Percentiles rank a stretch among this genome's conserved stretches.
Conservation (phyloP, 2,113 vertebrate genomes). For the Varanus komodoensis region DNA sequence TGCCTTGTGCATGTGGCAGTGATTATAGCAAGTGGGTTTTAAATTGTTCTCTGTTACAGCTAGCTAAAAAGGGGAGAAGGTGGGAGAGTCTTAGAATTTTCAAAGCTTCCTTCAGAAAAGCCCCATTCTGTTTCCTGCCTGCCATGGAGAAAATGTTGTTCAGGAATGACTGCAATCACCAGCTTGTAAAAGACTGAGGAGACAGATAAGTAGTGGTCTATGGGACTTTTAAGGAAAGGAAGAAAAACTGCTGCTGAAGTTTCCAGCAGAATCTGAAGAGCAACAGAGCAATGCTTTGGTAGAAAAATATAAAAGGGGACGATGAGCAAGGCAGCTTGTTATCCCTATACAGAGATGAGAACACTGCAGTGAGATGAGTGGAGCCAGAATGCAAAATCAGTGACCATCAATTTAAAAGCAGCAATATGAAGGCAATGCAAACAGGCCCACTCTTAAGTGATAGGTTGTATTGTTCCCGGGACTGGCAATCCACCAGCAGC, state of each 20-base stretch:
- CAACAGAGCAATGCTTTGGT: background rate
- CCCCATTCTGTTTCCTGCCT: constrained; percentile 11
- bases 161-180: background rate
- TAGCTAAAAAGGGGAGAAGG: background rate
- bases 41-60: constrained; percentile 28
- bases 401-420: background rate
- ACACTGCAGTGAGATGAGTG: background rate
- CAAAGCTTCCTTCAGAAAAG: background rate
- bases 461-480: background rate
- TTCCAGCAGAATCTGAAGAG: background rate
- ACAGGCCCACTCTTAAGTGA: too few relatives aligned
- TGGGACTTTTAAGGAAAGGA: background rate
- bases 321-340: background rate
- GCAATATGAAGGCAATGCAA: background rate
- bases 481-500: background rate
- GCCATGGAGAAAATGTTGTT: background rate
- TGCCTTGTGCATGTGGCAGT: constrained; percentile 28
- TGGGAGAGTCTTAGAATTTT: background rate
- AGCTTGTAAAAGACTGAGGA: background rate
- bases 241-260: background rate
- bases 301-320: background rate
- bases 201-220: background rate
- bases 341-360: background rate
- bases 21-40: constrained; percentile 38
- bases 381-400: background rate